A percentile compares a stretch with the other conserved stretches of the same genome.
Conservation (phyloP, 2,797 vertebrate species). For the Chelidonichthys spinosus region DNA sequence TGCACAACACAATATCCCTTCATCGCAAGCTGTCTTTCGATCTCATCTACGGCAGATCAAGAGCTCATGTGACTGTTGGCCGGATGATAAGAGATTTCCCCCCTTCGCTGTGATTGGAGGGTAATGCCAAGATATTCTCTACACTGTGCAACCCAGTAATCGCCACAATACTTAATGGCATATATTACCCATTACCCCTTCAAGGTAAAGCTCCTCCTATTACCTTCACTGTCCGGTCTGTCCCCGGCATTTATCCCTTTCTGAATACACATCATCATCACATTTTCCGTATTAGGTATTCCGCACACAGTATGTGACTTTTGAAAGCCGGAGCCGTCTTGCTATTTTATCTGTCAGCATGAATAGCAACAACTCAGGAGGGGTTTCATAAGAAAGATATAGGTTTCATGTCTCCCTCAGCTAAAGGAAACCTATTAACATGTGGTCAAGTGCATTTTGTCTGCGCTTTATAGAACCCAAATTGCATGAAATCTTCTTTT, state of each 20-base stretch:
- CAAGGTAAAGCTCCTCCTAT: slow-evolving; percentile 46
- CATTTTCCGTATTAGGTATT: slow-evolving; percentile 57
- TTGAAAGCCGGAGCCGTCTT: slow-evolving; percentile 44
- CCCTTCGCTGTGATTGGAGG: slow-evolving; percentile 42
- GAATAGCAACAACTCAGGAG: slow-evolving; percentile 40
- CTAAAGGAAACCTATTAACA: slow-evolving; percentile 64
- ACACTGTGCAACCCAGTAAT: slow-evolving; percentile 39
- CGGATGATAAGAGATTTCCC: slow-evolving; percentile 60
- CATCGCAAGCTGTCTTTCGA: slow-evolving; percentile 51
- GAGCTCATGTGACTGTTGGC: slow-evolving; percentile 72
- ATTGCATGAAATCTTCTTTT: slow-evolving; percentile 59
- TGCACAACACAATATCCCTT: slow-evolving; percentile 78
- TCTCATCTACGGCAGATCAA: slow-evolving; percentile 71
- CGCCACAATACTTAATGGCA: slow-evolving; percentile 37
- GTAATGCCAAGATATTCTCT: slow-evolving; percentile 41
- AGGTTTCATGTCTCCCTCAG: slow-evolving; percentile 54
- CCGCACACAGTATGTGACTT: slow-evolving; percentile 40
- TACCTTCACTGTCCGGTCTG: slow-evolving; percentile 33
- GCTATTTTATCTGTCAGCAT: slow-evolving; percentile 56
- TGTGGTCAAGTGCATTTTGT: slow-evolving; percentile 53
- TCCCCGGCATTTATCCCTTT: slow-evolving; percentile 33
- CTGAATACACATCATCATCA: slow-evolving; percentile 53
- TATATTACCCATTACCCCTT: slow-evolving; percentile 51
- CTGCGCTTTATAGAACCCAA: slow-evolving; percentile 46
- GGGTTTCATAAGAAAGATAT: slow-evolving; percentile 46